A percentile compares a stretch with the other conserved stretches of the same genome.
phyloP scores from a whole-genome alignment of 2,888 invertebrate species.

The Embidobia sp. region DNA sequence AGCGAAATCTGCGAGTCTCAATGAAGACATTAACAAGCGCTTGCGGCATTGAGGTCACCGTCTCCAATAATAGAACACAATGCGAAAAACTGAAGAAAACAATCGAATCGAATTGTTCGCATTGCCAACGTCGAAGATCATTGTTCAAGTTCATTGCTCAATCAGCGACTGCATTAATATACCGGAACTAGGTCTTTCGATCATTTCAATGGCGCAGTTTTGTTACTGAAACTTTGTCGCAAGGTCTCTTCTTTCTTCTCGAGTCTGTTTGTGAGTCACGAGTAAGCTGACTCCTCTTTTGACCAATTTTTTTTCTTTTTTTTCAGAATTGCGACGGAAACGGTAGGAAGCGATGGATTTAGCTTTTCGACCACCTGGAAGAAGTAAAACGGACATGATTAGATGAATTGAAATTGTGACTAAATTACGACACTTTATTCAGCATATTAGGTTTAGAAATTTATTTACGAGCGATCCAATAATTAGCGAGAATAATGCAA shows the following conservation, averaged over 20 bases:
- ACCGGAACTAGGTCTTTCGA: slow-evolving; percentile 63
- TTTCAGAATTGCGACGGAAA: slow-evolving; percentile 44
- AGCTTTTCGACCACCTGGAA: slow-evolving; percentile 39
- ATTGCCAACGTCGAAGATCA: slow-evolving; percentile 66
- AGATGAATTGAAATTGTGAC: slow-evolving; percentile 33
- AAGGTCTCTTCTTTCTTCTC: slow-evolving; percentile 60
- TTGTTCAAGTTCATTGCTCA: slow-evolving; percentile 68
- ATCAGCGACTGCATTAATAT: slow-evolving; percentile 54
- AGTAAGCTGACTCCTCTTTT: slow-evolving; percentile 53
- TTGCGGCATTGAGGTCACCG: slow-evolving; percentile 53
- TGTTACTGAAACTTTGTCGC: slow-evolving; percentile 61
- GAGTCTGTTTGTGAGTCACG: slow-evolving; percentile 47
- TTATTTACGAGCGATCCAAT: slow-evolving; percentile 37
- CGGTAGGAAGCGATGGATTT: slow-evolving; percentile 20
- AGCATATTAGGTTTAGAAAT: slow-evolving; percentile 2
- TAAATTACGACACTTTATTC: slow-evolving; percentile 28
- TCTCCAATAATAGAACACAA: slow-evolving; percentile 58
- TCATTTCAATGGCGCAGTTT: slow-evolving; percentile 61
- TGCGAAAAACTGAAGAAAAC: slow-evolving; percentile 61
- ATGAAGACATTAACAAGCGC: slow-evolving; percentile 20
- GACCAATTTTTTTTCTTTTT: slow-evolving; percentile 49
- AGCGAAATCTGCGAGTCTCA: slow-evolving; percentile 18
- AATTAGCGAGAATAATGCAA: slow-evolving; percentile 45
- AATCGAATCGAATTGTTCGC: slow-evolving; percentile 63
- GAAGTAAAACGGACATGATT: slow-evolving; percentile 34